Base-by-base conservation (phyloP, 2,888 invertebrate species). In the Capitulum mitella region DNA sequence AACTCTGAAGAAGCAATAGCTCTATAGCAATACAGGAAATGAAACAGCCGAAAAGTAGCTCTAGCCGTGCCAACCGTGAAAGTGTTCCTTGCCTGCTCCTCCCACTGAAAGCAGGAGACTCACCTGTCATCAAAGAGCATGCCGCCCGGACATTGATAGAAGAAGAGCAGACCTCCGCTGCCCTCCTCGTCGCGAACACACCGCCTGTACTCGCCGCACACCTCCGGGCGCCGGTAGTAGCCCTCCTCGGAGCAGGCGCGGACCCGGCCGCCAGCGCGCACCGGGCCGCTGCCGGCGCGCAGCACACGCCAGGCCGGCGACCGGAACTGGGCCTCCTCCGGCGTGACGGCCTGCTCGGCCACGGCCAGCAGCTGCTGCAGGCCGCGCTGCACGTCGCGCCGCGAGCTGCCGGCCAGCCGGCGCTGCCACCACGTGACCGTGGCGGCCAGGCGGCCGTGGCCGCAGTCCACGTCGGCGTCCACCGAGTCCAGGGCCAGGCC, bases 141-240 rank as follows among this genome's bases (percentile, higher is more conserved):
- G 12, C 93, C 93, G 40, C 90, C 89, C 0, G 93, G 93, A 83
- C 93, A 93, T 85, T 92, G 92, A 85, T 92, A 93, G 84, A 93
- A 92, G 85, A 93, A 93, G 64, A 92, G 92, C 32, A 91, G 92
- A 84, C 90, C 93, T 83, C 92, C 91, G 34, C 92, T 90, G 0
- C 90, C 88, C 77, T 89, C 90, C 84, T 92, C 92, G 84, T 92
- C 90, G 84, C 92, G 92, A 85, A 93, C 92, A 84, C 93, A 93
- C 79, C 93, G 90, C 85, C 92, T 93, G 86, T 93, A 93, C 77
- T 92, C 86, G 79, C 91, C 91, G 84, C 92, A 92, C 81, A 92
- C 91, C 76, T 90, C 89, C 0, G 92, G 92, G 84, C 92, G 92
- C 54, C 92, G 91, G 86, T 91, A 93, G 86, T 91, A 92, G 0